Evolutionary conservation across 2,888 invertebrate genomes (phyloP).

Genomic region (Balanococcus diminutus): DNA sequence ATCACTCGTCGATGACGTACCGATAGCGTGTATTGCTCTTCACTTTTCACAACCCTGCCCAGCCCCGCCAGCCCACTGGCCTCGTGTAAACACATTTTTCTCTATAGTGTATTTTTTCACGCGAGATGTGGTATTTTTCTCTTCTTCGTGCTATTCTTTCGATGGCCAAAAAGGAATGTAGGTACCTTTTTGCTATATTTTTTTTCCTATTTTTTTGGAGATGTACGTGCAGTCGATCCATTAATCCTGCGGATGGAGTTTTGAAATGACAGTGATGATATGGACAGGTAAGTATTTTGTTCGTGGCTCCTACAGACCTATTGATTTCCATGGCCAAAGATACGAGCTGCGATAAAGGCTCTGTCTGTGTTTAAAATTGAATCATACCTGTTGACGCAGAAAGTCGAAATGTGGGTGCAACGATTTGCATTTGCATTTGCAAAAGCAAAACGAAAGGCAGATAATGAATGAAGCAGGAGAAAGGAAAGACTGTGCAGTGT

Average conservation of each 20-base stretch:
- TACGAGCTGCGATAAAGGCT: too few species aligned
- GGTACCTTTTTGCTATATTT: background rate
- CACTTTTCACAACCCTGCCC: background rate
- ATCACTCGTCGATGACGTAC: conserved; percentile 49
- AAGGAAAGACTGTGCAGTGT: background rate
- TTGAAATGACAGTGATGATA: background rate
- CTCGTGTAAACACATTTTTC: conserved; percentile 3
- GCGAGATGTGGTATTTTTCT: background rate
- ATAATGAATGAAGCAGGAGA: too few species aligned
- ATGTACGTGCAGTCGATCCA: background rate
- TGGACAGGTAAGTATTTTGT: too few species aligned
- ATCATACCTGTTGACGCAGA: background rate
- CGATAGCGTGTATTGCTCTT: conserved; percentile 43
- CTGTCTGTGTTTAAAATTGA: background rate
- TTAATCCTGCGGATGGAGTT: background rate
- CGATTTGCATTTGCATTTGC: too few species aligned
- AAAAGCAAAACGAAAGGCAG: background rate
- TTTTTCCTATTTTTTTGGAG: background rate
- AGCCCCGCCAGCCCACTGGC: background rate
- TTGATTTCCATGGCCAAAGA: too few species aligned
- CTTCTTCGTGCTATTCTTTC: background rate
- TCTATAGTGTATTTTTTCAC: background rate
- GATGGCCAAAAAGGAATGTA: background rate
- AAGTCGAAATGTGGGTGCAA: background rate
- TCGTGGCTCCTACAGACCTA: too few species aligned